Base-by-base conservation (phyloP, 2,797 vertebrate genomes). In the Notolabrus celidotus region DNA sequence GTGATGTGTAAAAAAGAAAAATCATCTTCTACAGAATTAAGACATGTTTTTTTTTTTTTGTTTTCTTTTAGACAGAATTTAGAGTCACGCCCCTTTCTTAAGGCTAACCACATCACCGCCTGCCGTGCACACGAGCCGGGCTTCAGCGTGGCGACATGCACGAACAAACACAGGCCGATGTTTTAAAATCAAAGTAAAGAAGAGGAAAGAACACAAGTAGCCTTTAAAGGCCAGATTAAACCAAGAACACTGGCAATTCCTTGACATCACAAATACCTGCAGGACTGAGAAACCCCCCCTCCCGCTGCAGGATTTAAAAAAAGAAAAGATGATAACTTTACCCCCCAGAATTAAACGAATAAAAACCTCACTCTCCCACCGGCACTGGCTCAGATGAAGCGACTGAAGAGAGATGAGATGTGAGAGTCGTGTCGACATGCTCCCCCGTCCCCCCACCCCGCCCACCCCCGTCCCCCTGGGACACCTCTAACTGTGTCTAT, bases 401-500 rank as follows among this genome's bases (percentile, higher is more conserved):
- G 25, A 65, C 67, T 67, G 67, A 68, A 81, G 79, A 65, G 14
- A 36, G 65, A 83, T 84, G 76, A 88, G 66, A 75, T 49, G 67
- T 81, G 77, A 72, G 43, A 57, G 64, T 78, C 2, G 66, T 85
- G 74, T 68, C 67, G 59, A 77, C 81, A 84, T 86, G 81, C 86
- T 47, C 33, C 16, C 39, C 53, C 25, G 38, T 8, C n/a, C n/a
- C n/a, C n/a, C n/a, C n/a, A n/a, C 15, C 29, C 47, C 52, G n/a
- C 36, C 33, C 33, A 34, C 20, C 50, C 53, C n/a, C n/a, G n/a
- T 45, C 29, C 12, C 20, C 20, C 51, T 54, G 50, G 71, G 66
- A 83, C 83, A 84, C 73, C 43, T 46, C 47, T 39, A n/a, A 69
- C 75, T 52, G 82, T 84, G 77, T 86, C 70, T 74, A 86, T 90